Evolutionary conservation across 2,797 vertebrate species (phyloP).

Genomic region (Sebastes hubbsi): DNA sequence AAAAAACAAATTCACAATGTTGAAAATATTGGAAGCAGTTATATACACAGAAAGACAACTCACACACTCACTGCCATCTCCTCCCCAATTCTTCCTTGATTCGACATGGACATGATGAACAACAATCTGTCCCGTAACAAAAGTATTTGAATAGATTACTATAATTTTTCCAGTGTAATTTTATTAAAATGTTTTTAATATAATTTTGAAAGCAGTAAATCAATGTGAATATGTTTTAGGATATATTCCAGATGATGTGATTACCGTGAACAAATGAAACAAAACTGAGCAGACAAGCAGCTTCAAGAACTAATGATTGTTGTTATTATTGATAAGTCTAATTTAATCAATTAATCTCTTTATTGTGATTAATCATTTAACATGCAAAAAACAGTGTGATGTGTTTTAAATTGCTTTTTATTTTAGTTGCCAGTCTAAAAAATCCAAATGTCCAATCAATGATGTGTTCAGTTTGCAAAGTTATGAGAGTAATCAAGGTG

Average conservation of each 20-base stretch:
- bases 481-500: not conserved
- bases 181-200: too few relatives aligned
- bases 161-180: not conserved
- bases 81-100: not conserved
- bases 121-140: not conserved
- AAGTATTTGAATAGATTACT: too few relatives aligned
- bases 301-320: not conserved
- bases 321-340: not conserved
- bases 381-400: not conserved
- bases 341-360: not conserved
- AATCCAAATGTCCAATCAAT: not conserved
- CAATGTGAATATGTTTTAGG: not conserved
- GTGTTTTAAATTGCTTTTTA: not conserved
- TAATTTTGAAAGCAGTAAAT: not conserved
- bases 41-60: not conserved
- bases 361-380: not conserved
- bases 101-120: not conserved
- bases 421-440: not conserved
- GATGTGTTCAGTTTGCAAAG: not conserved
- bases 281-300: not conserved
- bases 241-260: not conserved
- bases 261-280: not conserved
- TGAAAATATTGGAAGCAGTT: not conserved
- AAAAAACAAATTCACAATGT: not conserved
- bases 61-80: not conserved